Conservation (phyloP, 1,140 invertebrate genomes). For the Drosophila kohkoa region DNA sequence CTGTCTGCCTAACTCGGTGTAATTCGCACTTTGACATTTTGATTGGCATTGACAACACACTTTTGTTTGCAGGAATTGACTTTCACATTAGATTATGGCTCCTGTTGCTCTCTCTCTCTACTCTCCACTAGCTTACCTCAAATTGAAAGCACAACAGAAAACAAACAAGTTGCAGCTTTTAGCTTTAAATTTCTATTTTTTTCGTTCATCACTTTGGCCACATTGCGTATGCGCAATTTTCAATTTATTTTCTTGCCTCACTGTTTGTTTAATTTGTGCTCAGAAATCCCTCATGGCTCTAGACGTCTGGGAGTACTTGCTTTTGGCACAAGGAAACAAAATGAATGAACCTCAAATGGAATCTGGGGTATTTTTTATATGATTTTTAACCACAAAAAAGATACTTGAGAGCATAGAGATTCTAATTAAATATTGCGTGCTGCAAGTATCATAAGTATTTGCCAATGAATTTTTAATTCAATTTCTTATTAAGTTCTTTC, state of each 20-base stretch:
- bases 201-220: background rate
- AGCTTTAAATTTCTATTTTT: slow-evolving; percentile 44
- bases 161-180: slow-evolving; percentile 24
- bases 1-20: slow-evolving; percentile 26
- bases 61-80: slow-evolving; percentile 57
- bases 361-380: slow-evolving; percentile 3
- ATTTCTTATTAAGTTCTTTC: background rate
- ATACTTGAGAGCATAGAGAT: background rate
- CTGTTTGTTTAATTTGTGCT: slow-evolving; percentile 29
- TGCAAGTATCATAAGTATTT: background rate
- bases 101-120: background rate
- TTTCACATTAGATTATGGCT: slow-evolving; percentile 44
- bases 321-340: slow-evolving; percentile 11
- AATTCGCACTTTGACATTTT: slow-evolving; percentile 77
- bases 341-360: background rate
- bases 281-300: slow-evolving; percentile 45
- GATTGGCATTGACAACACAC: slow-evolving; percentile 78
- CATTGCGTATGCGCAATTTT: slow-evolving; percentile 61
- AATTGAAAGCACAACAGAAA: slow-evolving; percentile 63
- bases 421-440: slow-evolving; percentile 1
- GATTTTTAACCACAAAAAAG: background rate
- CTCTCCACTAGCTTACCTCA: slow-evolving; percentile 1
- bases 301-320: slow-evolving; percentile 61
- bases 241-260: slow-evolving; percentile 45
- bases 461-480: background rate